Conservation (phyloP, 2,797 vertebrate genomes). For the Anas capensis region DNA sequence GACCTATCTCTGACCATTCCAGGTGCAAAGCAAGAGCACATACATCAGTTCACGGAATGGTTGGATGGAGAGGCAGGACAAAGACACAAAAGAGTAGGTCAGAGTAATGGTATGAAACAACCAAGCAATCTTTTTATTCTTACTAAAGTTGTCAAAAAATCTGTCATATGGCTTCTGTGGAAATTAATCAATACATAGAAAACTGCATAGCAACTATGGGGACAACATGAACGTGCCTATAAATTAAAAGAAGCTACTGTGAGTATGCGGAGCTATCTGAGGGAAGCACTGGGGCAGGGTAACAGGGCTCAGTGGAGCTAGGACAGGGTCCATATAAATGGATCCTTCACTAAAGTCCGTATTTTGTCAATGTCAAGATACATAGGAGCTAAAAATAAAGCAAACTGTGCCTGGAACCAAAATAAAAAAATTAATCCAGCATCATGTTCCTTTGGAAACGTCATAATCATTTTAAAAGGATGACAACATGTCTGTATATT, state of each 20-base stretch:
- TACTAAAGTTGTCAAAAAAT: not conserved
- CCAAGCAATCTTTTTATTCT: not conserved
- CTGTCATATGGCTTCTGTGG: not conserved
- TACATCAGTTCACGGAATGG: not conserved
- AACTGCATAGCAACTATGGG: not conserved
- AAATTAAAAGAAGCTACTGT: not conserved
- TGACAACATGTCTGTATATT: not conserved
- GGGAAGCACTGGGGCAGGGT: not conserved
- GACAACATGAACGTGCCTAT: not conserved
- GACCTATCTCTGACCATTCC: not conserved
- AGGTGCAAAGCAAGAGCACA: rapidly evolving
- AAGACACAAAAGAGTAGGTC: not conserved
- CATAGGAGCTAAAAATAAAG: not conserved
- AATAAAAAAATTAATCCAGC: not conserved
- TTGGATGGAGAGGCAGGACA: not conserved
- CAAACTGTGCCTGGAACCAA: not conserved
- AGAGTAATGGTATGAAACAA: not conserved
- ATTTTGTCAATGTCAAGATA: constrained; percentile 25
- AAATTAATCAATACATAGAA: constrained; percentile 15
- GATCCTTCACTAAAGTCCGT: not conserved
- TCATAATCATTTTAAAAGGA: not conserved
- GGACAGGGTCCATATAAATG: not conserved
- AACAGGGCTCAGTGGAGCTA: not conserved
- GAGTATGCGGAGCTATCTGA: not conserved
- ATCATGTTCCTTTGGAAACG: not conserved